Percentiles rank a stretch among this genome's conserved stretches.
Conservation (phyloP, 2,113 vertebrate genomes). For the Romanogobio albipinnatus region DNA sequence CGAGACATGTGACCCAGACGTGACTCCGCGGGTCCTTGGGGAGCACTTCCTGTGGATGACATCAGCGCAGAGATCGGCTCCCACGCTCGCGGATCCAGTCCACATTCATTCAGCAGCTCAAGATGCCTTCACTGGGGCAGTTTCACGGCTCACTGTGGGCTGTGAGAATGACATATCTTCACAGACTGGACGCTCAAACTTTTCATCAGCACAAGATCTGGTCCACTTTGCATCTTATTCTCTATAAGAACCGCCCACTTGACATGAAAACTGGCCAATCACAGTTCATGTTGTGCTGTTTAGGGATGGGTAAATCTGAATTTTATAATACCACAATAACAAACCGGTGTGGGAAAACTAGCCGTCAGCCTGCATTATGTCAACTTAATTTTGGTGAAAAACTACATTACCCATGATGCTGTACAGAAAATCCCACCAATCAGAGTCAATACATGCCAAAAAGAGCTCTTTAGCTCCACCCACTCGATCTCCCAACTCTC, state of each 20-base stretch:
- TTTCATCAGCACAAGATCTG: background rate
- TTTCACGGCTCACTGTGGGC: too few species aligned
- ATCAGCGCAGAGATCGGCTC: constrained; percentile 40
- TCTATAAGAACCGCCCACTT: background rate
- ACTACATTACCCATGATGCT: too few species aligned
- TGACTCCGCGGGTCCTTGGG: constrained; percentile 26
- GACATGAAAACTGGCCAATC: background rate
- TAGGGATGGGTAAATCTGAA: background rate
- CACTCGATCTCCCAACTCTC: too few species aligned
- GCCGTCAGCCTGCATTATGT: too few species aligned
- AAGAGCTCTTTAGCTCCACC: too few species aligned
- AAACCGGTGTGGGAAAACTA: too few species aligned
- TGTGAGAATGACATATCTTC: background rate
- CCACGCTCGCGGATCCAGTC: constrained; percentile 29
- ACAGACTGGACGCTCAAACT: background rate
- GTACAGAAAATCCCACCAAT: too few species aligned
- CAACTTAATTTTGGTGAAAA: too few species aligned
- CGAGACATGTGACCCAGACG: constrained; percentile 52
- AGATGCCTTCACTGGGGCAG: too few species aligned
- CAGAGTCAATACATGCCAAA: too few species aligned
- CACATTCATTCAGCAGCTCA: background rate
- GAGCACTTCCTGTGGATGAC: constrained; percentile 48
- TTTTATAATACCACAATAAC: too few species aligned
- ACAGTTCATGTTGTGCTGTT: background rate
- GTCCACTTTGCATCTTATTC: background rate